These are phyloP conservation scores for Alethe castanea DNA, from an alignment of 2,113 vertebrate genomes.

Conservation along the genomic window DNA sequence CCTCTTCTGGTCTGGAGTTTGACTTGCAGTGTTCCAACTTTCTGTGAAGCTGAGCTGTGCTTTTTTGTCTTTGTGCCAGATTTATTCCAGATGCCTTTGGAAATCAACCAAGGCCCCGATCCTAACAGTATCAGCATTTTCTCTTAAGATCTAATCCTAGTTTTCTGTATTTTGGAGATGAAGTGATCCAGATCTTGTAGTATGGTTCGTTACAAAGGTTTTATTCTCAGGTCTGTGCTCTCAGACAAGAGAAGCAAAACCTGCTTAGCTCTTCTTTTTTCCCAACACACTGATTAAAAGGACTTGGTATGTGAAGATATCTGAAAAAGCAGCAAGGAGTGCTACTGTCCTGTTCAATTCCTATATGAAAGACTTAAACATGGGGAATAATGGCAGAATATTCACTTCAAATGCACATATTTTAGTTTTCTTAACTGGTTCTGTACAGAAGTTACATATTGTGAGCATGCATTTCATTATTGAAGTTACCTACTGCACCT, in stretches of 20 bases:
- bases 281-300: neutral
- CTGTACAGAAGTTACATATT: neutral
- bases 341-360: neutral
- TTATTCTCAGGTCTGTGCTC: neutral
- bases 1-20: slow-evolving; percentile 7
- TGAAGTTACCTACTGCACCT: neutral
- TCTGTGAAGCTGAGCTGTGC: neutral
- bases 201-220: neutral
- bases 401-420: neutral
- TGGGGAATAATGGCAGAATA: neutral
- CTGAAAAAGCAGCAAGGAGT: neutral
- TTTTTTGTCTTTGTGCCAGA: neutral
- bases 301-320: neutral
- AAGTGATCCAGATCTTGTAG: neutral
- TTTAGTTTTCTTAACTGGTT: neutral
- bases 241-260: neutral
- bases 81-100: slow-evolving; percentile 5
- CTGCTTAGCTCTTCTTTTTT: neutral
- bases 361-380: neutral
- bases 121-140: neutral
- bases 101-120: neutral
- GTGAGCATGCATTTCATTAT: neutral
- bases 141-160: neutral
- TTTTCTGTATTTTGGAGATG: neutral
- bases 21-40: neutral